These are phyloP conservation scores for Drosophila nr. medialis DNA, from an alignment of 2,888 invertebrate species.

Conservation along the genomic window DNA sequence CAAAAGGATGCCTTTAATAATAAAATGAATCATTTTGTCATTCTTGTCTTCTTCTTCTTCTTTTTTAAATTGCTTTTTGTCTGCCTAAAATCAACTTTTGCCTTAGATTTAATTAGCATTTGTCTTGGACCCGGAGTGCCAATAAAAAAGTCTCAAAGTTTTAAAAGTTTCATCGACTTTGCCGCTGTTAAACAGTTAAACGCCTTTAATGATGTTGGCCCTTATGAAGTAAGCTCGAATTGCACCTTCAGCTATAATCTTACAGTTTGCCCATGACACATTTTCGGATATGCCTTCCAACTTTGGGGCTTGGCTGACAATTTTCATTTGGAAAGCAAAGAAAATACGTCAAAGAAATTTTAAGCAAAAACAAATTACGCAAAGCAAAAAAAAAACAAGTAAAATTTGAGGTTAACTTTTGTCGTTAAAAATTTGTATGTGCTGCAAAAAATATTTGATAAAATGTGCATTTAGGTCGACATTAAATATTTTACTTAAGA, in stretches of 20 bases:
- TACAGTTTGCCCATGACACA: conserved; percentile 17
- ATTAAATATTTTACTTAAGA: neutral
- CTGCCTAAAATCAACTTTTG: conserved; percentile 47
- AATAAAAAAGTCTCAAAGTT: conserved; percentile 47
- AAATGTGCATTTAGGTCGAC: conserved; percentile 1
- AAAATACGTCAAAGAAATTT: conserved; percentile 5
- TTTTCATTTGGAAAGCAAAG: conserved; percentile 17
- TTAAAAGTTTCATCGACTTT: conserved; percentile 41
- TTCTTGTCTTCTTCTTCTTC: conserved; percentile 1
- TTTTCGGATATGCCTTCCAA: conserved; percentile 18
- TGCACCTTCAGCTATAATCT: conserved; percentile 45
- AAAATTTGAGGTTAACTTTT: conserved; percentile 11
- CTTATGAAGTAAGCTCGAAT: conserved; percentile 8
- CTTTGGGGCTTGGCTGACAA: conserved; percentile 26
- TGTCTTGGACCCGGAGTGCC: conserved; percentile 34
- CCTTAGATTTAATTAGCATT: conserved; percentile 71
- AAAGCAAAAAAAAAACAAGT: conserved; percentile 6
- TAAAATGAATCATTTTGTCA: conserved; percentile 26
- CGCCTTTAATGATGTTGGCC: conserved; percentile 43
- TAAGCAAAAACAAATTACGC: neutral
- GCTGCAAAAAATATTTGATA: neutral
- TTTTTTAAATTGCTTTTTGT: neutral
- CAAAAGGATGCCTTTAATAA: conserved; percentile 3
- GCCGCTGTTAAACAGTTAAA: conserved; percentile 39
- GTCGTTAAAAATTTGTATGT: conserved; percentile 1